phyloP scores from a whole-genome alignment of 2,888 invertebrate species.

The Eudemis profundana region DNA sequence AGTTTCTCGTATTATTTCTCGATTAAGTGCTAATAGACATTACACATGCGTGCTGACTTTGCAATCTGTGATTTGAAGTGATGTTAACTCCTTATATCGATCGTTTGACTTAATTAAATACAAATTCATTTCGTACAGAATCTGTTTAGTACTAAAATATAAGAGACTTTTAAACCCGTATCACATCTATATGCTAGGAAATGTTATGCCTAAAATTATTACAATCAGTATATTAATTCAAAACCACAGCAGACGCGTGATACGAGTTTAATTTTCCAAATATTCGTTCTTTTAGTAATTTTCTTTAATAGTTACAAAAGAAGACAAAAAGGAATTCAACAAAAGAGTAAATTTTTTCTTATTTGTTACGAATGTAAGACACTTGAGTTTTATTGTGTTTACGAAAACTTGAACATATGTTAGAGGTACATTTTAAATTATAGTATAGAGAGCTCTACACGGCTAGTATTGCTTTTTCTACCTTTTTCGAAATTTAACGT shows the following conservation, averaged over 20 bases:
- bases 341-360: too few species aligned
- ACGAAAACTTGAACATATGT: too few species aligned
- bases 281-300: not conserved
- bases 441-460: too few species aligned
- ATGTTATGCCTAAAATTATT: too few species aligned
- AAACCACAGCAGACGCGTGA: not conserved
- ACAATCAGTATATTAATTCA: not conserved
- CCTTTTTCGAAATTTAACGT: too few species aligned
- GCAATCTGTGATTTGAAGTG: slow-evolving; percentile 76
- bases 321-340: slow-evolving; percentile 13
- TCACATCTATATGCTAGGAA: not conserved
- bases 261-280: slow-evolving; percentile 11
- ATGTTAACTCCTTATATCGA: slow-evolving; percentile 69
- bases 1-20: slow-evolving; percentile 44
- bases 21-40: slow-evolving; percentile 68
- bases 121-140: not conserved
- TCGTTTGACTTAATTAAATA: slow-evolving; percentile 28
- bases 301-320: slow-evolving; percentile 3
- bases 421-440: too few species aligned
- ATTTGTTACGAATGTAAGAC: too few species aligned
- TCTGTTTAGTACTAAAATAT: slow-evolving; percentile 1
- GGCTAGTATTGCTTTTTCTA: too few species aligned
- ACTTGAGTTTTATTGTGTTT: too few species aligned
- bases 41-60: slow-evolving; percentile 82
- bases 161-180: slow-evolving; percentile 14